Base-by-base conservation (phyloP, 2,797 vertebrate genomes). In the Thalassophryne amazonica region DNA sequence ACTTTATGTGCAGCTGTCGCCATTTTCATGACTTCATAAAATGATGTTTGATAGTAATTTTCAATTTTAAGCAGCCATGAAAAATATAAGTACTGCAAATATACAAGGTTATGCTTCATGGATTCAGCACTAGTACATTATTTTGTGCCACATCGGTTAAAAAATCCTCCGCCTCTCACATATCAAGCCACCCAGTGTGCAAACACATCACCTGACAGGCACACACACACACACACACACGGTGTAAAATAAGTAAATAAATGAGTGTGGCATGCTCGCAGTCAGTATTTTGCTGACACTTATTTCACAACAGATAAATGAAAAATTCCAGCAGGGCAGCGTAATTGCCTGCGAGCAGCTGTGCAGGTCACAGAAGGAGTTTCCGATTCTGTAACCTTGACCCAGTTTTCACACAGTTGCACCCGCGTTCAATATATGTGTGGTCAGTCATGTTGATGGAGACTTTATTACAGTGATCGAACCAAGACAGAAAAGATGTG, bases 371-470 rank as follows among this genome's bases (percentile, higher is more conserved):
- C 54, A 58, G 60, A 75, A 68, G 60, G 54, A 45, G 55, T 74
- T 53, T n/a, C n/a, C 7, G 20, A 71, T 40, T 69, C 54, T 24
- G 50, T 80, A 74, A 92, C 86, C 86, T 89, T 90, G 89, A 86
- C 88, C 88, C 70, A 88, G 59, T 87, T 91, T 84, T 41, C 57
- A 48, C 64, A 54, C 59, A 49, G 75, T 54, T 55, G 48, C 69
- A 43, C 57, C 48, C 54, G 54, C 41, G 37, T 55, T 33, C 32
- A 58, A 54, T 18, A 23, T 45, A 36, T 18, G 2, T 4, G 30
- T 14, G 42, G 42, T 52, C 30, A 7, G 13, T 59, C 62, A 71
- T 34, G 17, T 60, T 70, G 71, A 81, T 65, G 32, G 61, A 78
- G 54, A 64, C 65, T 48, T 72, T 69, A 68, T 80, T 76, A 69